Base-by-base conservation (phyloP, 2,888 invertebrate genomes). In the Chrysomela aeneicollis region DNA sequence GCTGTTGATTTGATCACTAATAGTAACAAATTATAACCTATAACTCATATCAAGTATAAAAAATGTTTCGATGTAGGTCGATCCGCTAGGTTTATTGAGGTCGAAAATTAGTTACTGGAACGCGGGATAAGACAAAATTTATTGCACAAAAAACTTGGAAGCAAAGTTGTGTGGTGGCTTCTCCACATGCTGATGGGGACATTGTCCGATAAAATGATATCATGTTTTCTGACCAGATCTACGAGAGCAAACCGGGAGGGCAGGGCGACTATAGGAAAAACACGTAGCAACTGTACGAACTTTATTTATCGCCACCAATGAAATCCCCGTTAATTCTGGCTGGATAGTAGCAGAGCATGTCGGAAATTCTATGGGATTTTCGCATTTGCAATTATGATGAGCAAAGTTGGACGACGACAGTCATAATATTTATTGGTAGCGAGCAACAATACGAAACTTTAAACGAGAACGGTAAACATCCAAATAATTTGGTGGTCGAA, bases 371-470 rank as follows among this genome's bases (percentile, higher is more conserved):
- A 22, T n/a, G 15, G 49, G 49, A 49, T 49, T 49, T 19, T 49
- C 22, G 49, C 19, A 21, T 49, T 49, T 15, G 42, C 32, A 42
- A 42, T 42, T 42, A 15, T 42, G 32, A 35, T 35, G 32, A 35
- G 32, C 32, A 35, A 35, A 35, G 32, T 35, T 35, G 32, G 32
- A 10, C 42, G 42, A 42, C 42, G 42, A 42, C 42, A 42, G 42
- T 42, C 15, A 6, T 42, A 15, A 6, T 42, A 42, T 42, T 15
- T 15, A 42, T 42, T 15, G 15, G 42, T 12, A 42, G 26, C 42
- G 15, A 42, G 42, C 32, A 10, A 35, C 32, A 35, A 35, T 35
- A 10, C 10, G 9, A 35, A 35, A 15, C n/a, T 42, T 15, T 2
- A 42, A 42, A 15, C 15, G 42, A 42, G 42, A 42, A 3, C 42